Conservation (phyloP, 2,888 invertebrate species). For the Blera fallax region DNA sequence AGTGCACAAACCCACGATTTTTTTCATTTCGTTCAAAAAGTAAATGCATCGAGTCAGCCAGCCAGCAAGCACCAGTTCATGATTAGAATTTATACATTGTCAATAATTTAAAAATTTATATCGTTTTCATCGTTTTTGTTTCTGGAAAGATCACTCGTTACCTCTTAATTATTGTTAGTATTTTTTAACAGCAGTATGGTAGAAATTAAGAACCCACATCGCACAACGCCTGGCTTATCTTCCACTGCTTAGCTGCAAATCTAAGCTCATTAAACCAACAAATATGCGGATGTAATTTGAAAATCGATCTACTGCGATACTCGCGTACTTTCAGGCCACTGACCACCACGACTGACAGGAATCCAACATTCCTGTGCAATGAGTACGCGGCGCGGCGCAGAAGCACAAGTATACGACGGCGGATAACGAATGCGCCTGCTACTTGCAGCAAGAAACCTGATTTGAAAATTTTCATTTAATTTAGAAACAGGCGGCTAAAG, state of each 20-base stretch:
- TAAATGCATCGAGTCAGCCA: no score
- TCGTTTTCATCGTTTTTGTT: no score
- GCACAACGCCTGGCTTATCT: constrained; percentile 1
- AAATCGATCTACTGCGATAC: constrained; percentile 35
- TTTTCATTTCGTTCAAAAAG: no score
- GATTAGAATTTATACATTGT: no score
- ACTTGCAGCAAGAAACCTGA: constrained; percentile 38
- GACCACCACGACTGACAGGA: constrained; percentile 35
- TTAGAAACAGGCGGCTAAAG: constrained; percentile 16
- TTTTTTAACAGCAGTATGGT: neutral
- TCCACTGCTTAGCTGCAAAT: constrained; percentile 8
- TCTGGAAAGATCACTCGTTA: no score
- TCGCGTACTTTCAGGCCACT: constrained; percentile 48
- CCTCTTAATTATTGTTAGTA: no score
- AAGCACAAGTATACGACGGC: neutral
- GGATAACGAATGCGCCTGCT: neutral
- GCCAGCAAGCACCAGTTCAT: no score
- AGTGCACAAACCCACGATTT: no score
- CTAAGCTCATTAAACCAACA: constrained; percentile 28
- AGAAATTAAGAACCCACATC: neutral
- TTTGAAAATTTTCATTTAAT: constrained; percentile 47
- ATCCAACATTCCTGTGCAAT: constrained; percentile 49
- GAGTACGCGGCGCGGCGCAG: constrained; percentile 14
- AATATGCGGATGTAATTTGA: constrained; percentile 53
- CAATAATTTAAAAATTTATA: no score